Conservation (phyloP, 2,888 invertebrate species). For the Xanthia togata region DNA sequence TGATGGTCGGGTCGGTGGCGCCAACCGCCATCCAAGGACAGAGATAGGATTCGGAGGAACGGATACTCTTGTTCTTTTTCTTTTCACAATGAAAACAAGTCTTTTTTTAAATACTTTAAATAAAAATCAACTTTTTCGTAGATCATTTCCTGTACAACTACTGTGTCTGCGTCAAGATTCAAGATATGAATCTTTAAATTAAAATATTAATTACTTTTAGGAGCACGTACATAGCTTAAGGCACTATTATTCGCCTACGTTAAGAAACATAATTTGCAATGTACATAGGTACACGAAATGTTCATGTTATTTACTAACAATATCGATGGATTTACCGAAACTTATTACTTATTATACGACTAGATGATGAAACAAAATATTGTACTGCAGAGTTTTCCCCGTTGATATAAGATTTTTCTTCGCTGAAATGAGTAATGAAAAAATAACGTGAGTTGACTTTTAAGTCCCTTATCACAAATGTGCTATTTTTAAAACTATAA, state of each 20-base stretch:
- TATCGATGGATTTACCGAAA: not conserved
- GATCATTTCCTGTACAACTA: conserved; percentile 54
- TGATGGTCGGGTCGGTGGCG: conserved; percentile 58
- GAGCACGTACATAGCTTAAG: conserved; percentile 12
- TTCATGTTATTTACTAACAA: not conserved
- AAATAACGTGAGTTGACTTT: conserved; percentile 43
- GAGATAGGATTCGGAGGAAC: conserved; percentile 51
- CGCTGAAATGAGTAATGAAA: conserved; percentile 44
- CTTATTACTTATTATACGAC: no score
- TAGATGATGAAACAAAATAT: not conserved
- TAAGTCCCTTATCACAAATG: conserved; percentile 55
- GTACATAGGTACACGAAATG: not conserved
- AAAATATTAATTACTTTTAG: conserved; percentile 53
- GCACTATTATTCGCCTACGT: conserved; percentile 1
- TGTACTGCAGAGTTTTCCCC: conserved; percentile 15
- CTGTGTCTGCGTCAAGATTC: conserved; percentile 39
- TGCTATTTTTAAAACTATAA: conserved; percentile 54
- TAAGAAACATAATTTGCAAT: conserved; percentile 17
- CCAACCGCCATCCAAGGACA: conserved; percentile 55
- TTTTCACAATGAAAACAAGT: conserved; percentile 33
- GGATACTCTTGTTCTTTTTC: conserved; percentile 35
- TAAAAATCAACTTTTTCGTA: conserved; percentile 46
- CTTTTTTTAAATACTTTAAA: conserved; percentile 50
- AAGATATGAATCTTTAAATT: conserved; percentile 57
- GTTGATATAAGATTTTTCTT: conserved; percentile 32